These are phyloP conservation scores for Formica selysi DNA, from an alignment of 1,140 invertebrate genomes.

Conservation along the genomic window DNA sequence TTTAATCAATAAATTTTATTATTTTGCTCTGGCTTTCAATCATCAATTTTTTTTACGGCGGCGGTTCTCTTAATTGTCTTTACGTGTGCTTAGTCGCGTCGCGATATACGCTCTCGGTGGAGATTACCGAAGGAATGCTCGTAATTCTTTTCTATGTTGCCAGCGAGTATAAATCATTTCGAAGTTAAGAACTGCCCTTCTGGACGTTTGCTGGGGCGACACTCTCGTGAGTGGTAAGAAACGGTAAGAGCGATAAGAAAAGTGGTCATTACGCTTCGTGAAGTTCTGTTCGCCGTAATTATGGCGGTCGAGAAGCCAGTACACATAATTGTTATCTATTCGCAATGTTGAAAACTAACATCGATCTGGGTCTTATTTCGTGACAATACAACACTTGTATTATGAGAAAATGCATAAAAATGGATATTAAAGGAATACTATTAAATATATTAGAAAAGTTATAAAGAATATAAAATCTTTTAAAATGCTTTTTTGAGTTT, in stretches of 20 bases:
- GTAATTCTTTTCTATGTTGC: slow-evolving; percentile 51
- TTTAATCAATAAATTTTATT: not conserved
- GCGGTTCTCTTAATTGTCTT: slow-evolving; percentile 20
- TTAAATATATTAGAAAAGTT: not conserved
- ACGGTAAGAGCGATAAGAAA: slow-evolving; percentile 46
- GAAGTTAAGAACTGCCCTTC: slow-evolving; percentile 15
- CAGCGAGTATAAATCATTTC: slow-evolving; percentile 58
- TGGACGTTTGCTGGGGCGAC: slow-evolving; percentile 34
- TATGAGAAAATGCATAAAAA: not conserved
- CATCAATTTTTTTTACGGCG: not conserved
- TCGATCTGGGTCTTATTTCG: not conserved
- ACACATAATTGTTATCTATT: slow-evolving; percentile 6
- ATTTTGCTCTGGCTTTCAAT: slow-evolving; percentile 2
- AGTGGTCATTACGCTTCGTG: slow-evolving; percentile 48
- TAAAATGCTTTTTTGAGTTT: not conserved
- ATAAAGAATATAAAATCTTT: not conserved
- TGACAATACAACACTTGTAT: not conserved
- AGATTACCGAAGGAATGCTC: slow-evolving; percentile 46
- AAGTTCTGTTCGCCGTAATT: slow-evolving; percentile 51
- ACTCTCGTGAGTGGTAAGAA: slow-evolving; percentile 41
- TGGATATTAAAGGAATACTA: not conserved
- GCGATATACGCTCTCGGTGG: not conserved
- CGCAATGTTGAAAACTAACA: not conserved
- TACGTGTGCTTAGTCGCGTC: not conserved
- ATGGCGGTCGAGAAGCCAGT: slow-evolving; percentile 29